Evolutionary conservation across 1,140 invertebrate species (phyloP), one percentile per base, ranked within the genome.

Genomic region (Pomacea maculata): DNA sequence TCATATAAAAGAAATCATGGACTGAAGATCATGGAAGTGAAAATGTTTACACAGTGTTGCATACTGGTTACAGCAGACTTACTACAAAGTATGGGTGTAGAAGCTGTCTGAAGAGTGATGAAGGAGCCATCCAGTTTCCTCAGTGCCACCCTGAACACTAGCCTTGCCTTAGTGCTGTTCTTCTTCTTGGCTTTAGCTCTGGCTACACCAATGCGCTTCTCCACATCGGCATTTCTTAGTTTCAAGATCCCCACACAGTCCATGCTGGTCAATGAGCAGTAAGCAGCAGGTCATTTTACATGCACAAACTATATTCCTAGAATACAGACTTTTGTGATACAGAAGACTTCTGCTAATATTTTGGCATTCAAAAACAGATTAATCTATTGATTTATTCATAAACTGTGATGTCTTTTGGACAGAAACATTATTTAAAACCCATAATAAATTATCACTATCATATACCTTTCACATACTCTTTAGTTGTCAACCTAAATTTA

Each of bases 51-150:
- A 21, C 11, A 21, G 11, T 10, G 9, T 11, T 8, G 12, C 12
- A 45, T 29, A 11, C 11, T 29, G 12, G 15, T 11, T 75, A 54
- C 61, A 52, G 10, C 15, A 57, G 80, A 95, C 96, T 95, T 92
- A 98, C 97, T 98, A 93, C 98, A 99, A 83, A 97, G 95, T 85
- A 99, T 99, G 65, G 96, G 96, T 79, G 96, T 95, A 52, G 97
- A 98, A 87, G 96, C 95, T 76, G 96, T 94, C 93, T 99, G 97
- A n/a, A 99, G 92, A 0, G 95, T 96, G 91, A 97, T 96, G 15
- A 92, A 92, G 9, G 92, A 94, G 5, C 96, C 96, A 88, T 95
- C 94, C 10, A 94, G 92, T 85, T 95, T 83, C 84, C 87, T 85
- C 80, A 98, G 93, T 64, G 94, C 95, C 0, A 96, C 95, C 73